Evolutionary conservation across 2,888 invertebrate genomes (phyloP).

Genomic region (Syrphus vitripennis): DNA sequence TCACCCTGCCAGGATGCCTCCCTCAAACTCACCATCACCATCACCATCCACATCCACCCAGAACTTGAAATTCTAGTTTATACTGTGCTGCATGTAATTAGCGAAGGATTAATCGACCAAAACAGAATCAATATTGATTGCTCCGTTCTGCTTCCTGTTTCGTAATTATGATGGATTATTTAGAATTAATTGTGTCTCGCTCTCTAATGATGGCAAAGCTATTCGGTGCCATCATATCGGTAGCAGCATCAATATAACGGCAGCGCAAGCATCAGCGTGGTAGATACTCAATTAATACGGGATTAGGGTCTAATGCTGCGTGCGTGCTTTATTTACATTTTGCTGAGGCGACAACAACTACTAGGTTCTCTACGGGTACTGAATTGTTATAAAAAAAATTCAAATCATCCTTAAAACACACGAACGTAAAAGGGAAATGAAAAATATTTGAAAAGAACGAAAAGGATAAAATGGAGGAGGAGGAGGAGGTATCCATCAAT

Average conservation of each 20-base stretch:
- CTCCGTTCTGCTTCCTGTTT: slow-evolving; percentile 64
- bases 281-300: slow-evolving; percentile 62
- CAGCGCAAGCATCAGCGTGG: background rate
- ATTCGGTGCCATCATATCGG: background rate
- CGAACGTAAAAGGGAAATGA: background rate
- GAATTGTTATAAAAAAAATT: slow-evolving; percentile 10
- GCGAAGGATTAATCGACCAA: slow-evolving; percentile 71
- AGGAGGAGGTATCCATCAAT: background rate
- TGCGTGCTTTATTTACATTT: slow-evolving; percentile 65
- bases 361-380: too few species aligned
- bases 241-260: background rate
- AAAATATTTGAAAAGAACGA: background rate
- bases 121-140: slow-evolving; percentile 71
- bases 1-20: too few species aligned
- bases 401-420: background rate
- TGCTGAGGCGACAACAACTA: slow-evolving; percentile 27
- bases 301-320: slow-evolving; percentile 55
- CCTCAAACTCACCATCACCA: background rate
- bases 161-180: slow-evolving; percentile 71
- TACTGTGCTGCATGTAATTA: slow-evolving; percentile 66
- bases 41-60: background rate
- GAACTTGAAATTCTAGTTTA: slow-evolving; percentile 45
- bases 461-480: background rate
- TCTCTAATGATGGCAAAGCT: background rate
- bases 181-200: slow-evolving; percentile 58